These are phyloP conservation scores for Carollia perspicillata DNA, from an alignment of 2,113 vertebrate species.

Conservation along the genomic window DNA sequence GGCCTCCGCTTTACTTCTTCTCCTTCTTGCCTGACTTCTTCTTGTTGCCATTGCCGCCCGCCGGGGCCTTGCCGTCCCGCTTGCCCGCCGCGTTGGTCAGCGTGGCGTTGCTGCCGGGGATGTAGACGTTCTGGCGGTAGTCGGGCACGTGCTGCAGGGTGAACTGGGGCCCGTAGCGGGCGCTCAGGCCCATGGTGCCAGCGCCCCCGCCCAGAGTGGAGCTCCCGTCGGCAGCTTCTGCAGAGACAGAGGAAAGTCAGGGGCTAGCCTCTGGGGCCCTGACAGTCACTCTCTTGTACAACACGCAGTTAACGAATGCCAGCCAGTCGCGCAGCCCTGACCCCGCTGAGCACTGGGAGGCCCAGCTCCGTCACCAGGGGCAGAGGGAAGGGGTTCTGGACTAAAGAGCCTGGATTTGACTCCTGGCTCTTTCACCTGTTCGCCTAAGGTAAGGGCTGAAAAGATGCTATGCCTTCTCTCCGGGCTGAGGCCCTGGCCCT, in stretches of 20 bases:
- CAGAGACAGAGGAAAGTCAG: constrained; percentile 52
- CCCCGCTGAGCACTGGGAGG: background rate
- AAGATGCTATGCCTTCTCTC: background rate
- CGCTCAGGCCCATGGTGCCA: constrained; percentile 95
- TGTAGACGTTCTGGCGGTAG: constrained; percentile 98
- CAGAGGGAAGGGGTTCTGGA: background rate
- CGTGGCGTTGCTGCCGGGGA: constrained; percentile 96
- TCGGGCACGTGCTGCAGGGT: constrained; percentile 97
- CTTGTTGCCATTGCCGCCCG: constrained; percentile 90
- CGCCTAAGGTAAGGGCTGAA: background rate
- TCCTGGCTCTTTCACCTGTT: background rate
- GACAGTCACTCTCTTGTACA: background rate
- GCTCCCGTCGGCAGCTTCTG: constrained; percentile 93
- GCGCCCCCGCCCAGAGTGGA: constrained; percentile 89
- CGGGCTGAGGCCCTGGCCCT: background rate
- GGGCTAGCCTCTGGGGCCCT: background rate
- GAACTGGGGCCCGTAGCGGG: constrained; percentile 97
- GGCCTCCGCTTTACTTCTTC: constrained; percentile 90
- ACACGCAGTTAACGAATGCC: background rate
- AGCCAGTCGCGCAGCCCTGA: background rate
- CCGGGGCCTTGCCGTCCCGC: constrained; percentile 84
- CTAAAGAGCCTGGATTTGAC: background rate
- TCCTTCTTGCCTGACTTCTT: constrained; percentile 99
- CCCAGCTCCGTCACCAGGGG: background rate
- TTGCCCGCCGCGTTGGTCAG: constrained; percentile 89